A percentile compares a stretch with the other conserved stretches of the same genome.
phyloP scores from a whole-genome alignment of 2,113 vertebrate genomes.

The Baryphthengus martii region DNA sequence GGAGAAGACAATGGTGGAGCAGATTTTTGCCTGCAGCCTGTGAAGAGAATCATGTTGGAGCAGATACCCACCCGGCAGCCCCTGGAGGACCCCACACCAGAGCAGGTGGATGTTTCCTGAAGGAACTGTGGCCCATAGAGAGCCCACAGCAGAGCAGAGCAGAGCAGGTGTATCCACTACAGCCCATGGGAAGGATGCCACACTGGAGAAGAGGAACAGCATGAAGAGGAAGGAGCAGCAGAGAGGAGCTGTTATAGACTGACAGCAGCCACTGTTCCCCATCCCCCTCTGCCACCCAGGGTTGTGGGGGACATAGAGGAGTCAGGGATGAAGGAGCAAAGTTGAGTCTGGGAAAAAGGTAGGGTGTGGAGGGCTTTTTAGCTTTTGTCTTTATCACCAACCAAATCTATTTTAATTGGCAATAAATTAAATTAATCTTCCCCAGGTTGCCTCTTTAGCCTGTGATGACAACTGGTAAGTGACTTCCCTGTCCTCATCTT shows the following conservation, averaged over 20 bases:
- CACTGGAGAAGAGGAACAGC: rapidly evolving
- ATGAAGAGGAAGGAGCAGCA: not conserved
- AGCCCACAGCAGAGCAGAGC: not conserved
- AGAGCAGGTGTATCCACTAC: not conserved
- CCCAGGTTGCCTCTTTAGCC: not conserved
- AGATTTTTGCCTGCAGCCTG: not conserved
- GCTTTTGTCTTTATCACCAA: not conserved
- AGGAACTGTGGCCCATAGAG: not conserved
- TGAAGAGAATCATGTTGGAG: not conserved
- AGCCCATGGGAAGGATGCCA: rapidly evolving
- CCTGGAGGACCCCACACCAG: rapidly evolving
- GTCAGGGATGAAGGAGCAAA: not conserved
- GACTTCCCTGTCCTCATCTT: not conserved
- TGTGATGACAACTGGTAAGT: not conserved
- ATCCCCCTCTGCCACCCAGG: not conserved
- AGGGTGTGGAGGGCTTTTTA: not conserved
- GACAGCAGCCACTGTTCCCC: not conserved
- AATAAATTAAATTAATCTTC: not conserved
- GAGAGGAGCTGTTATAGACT: not conserved
- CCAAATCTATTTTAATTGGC: not conserved
- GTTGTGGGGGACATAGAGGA: not conserved
- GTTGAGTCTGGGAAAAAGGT: not conserved
- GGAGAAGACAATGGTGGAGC: not conserved
- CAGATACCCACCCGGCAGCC: not conserved
- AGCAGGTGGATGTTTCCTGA: not conserved